Evolutionary conservation across 2,888 invertebrate species (phyloP), one percentile per base, ranked within the genome.

Genomic region (Nomada ferruginata): DNA sequence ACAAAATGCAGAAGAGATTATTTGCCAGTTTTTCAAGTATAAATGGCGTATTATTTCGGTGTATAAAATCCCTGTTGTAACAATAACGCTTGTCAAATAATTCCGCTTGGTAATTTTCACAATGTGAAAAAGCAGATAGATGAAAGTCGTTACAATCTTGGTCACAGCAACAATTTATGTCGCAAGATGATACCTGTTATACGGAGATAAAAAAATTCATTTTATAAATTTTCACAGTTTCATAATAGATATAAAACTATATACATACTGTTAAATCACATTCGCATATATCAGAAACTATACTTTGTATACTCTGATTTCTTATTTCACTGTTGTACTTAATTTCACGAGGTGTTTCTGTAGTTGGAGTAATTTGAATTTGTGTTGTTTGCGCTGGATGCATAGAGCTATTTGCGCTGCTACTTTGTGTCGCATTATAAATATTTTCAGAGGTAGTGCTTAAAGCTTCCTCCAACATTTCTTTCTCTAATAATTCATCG

Each of bases 131-230:
- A 2, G 95, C 94, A 76, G 93, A 91, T 77, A 94, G 94, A 87
- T 97, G 96, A 70, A 94, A 94, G 42, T 94, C 93, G 13, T 95
- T 94, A 91, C 98, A 98, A 88, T 97, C 97, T 64, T 89, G 91
- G 92, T 98, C 98, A 93, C 98, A 98, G 91, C 97, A 98, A 91
- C 98, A 98, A 92, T 97, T 97, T 71, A 97, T 95, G 93, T 98
- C 97, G 94, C 98, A 98, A 53, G 94, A 94, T 87, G 94, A 94
- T 66, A 94, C 93, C 96, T 96, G 87, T 76, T 94, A 92, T 86
- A 63, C 70, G 70, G 68, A 78, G 63, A 60, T 9, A 52, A 65
- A 65, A 52, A 52, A 57, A 64, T 52, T 60, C 0, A 82, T 81
- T 52, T 76, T 55, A 52, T 77, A 57, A 64, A 36, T 13, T 3